Evolutionary conservation across 2,113 vertebrate genomes (phyloP), one percentile per base, ranked within the genome.

Genomic region (Mus musculus): DNA sequence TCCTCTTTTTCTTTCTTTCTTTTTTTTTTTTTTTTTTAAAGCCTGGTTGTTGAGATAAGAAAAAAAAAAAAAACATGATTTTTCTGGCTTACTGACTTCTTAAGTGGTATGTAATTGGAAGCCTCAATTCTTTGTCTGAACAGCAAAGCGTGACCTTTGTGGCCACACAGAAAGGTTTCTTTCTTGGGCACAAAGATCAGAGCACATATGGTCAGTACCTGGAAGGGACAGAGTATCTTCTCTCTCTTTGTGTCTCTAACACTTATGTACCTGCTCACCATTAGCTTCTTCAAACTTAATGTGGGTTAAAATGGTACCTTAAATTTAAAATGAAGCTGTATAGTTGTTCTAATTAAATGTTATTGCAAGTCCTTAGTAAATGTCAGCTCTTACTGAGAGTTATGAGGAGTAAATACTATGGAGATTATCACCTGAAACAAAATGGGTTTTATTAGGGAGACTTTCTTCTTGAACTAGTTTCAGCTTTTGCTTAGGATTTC

Each of bases 31-130:
- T 59, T 59, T 17, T 59, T 59, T 59, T 59, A 19, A 93, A 82
- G 7, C 65, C 76, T 95, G 52, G 33, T 78, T 6, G 17, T 63
- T 63, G 36, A 93, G 63, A 12, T 87, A 22, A 75, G 73, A 82
- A 16, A 72, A 39, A 59, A 59, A 49, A 49, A 49, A 69, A 73
- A 73, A 6, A 49, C 76, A 33, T 86, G 85, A 17, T 78, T 97
- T 96, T 96, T 59, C 63, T 82, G 59, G 73, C 78, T 89, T 82
- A n/a, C 90, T 94, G 82, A 85, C 56, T 94, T 96, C 92, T 76
- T 71, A 71, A 95, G 81, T 82, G 39, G 65, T 46, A 42, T 71
- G 26, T 81, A 26, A 61, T 92, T 94, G n/a, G 56, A 80, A 93
- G 71, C 24, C 36, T 42, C 12, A 54, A 4, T 76, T 71, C 36